Evolutionary conservation across 2,797 vertebrate species (phyloP).

Genomic region (Enteromius unitaeniatus): DNA sequence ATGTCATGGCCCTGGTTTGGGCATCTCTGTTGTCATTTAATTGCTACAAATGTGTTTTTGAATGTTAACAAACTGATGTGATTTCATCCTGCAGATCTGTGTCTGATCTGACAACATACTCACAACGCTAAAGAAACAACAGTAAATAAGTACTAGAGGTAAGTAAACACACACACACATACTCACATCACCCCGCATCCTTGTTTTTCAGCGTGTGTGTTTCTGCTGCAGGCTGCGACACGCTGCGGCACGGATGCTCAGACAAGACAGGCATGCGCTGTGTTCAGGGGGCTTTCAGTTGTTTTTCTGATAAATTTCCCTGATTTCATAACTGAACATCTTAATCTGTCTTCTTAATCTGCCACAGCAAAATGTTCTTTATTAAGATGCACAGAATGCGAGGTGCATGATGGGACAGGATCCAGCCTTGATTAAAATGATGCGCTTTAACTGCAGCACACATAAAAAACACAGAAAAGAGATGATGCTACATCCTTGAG

Average conservation of each 20-base stretch:
- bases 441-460: no score
- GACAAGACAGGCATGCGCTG: slow-evolving; percentile 71
- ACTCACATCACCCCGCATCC: slow-evolving; percentile 45
- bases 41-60: background rate
- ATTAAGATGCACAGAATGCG: background rate
- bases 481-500: no score
- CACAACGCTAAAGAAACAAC: background rate
- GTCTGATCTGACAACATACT: background rate
- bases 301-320: slow-evolving; percentile 38
- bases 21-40: background rate
- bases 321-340: slow-evolving; percentile 31
- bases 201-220: slow-evolving; percentile 61
- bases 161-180: slow-evolving; percentile 24
- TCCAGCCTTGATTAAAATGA: no score
- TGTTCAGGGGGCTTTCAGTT: background rate
- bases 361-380: background rate
- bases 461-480: no score
- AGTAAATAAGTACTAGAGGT: background rate
- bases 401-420: slow-evolving; percentile 18
- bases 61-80: background rate
- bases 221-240: slow-evolving; percentile 85
- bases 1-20: background rate
- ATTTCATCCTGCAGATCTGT: background rate
- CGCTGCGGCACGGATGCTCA: slow-evolving; percentile 77
- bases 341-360: slow-evolving; percentile 18